Conservation (phyloP, 2,888 invertebrate species). For the Xestia c-nigrum region DNA sequence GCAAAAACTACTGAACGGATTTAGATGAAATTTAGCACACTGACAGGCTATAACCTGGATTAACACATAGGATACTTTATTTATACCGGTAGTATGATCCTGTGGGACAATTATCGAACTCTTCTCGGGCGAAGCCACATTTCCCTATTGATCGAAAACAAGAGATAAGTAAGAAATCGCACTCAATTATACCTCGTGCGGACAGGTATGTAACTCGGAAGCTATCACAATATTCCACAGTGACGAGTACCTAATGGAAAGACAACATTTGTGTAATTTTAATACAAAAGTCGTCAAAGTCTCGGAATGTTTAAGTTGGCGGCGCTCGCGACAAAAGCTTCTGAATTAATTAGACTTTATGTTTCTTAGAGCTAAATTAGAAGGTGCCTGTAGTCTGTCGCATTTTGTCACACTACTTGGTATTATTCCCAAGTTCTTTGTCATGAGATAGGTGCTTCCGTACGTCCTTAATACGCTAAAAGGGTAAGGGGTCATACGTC, state of each 20-base stretch:
- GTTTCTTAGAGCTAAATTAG: conserved; percentile 57
- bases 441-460: conserved; percentile 23
- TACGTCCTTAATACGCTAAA: conserved; percentile 36
- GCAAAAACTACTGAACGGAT: no score
- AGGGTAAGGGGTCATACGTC: conserved; percentile 43
- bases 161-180: conserved; percentile 13
- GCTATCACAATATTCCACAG: conserved; percentile 28
- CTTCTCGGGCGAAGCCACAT: neutral
- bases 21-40: no score
- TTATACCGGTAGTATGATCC: no score
- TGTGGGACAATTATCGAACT: no score
- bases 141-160: conserved; percentile 6
- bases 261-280: conserved; percentile 65
- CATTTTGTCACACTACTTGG: conserved; percentile 29
- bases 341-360: conserved; percentile 64
- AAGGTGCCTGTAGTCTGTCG: conserved; percentile 31
- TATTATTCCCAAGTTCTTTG: conserved; percentile 37
- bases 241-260: conserved; percentile 47
- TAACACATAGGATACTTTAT: no score
- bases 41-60: no score
- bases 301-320: conserved; percentile 53
- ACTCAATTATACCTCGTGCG: conserved; percentile 27
- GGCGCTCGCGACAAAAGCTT: conserved; percentile 54
- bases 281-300: conserved; percentile 59
- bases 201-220: conserved; percentile 34